Evolutionary conservation across 1,140 invertebrate species (phyloP).

Genomic region (Heliconius himera): DNA sequence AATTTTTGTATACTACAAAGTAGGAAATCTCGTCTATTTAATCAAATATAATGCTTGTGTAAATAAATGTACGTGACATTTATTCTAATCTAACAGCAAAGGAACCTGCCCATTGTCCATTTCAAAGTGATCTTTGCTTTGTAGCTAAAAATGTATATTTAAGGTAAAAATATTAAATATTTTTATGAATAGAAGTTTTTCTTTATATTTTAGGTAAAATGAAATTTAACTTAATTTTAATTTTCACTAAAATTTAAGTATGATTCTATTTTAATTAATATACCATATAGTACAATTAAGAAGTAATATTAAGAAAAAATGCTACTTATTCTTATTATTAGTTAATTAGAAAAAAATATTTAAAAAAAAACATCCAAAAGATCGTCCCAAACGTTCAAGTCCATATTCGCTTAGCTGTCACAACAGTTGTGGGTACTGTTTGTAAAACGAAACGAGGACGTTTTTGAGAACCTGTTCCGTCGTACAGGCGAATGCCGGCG

Average conservation of each 20-base stretch:
- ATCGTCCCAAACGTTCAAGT: conserved; percentile 40
- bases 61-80: conserved; percentile 37
- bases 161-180: too few relatives aligned
- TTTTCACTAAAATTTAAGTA: too few relatives aligned
- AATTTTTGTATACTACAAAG: conserved; percentile 11
- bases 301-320: too few relatives aligned
- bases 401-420: conserved; percentile 56
- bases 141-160: neutral
- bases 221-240: too few relatives aligned
- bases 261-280: too few relatives aligned
- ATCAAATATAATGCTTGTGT: conserved; percentile 25
- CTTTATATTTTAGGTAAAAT: too few relatives aligned
- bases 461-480: conserved; percentile 62
- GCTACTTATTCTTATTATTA: neutral
- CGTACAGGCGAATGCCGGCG: conserved; percentile 44
- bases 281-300: neutral
- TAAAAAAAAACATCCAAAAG: neutral
- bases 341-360: neutral
- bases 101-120: neutral
- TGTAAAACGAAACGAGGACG: conserved; percentile 66
- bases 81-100: conserved; percentile 15
- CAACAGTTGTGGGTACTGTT: conserved; percentile 55
- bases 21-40: conserved; percentile 18
- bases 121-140: neutral
- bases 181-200: too few relatives aligned